Evolutionary conservation across 2,888 invertebrate genomes (phyloP), one percentile per base, ranked within the genome.

Genomic region (Acleris holmiana): DNA sequence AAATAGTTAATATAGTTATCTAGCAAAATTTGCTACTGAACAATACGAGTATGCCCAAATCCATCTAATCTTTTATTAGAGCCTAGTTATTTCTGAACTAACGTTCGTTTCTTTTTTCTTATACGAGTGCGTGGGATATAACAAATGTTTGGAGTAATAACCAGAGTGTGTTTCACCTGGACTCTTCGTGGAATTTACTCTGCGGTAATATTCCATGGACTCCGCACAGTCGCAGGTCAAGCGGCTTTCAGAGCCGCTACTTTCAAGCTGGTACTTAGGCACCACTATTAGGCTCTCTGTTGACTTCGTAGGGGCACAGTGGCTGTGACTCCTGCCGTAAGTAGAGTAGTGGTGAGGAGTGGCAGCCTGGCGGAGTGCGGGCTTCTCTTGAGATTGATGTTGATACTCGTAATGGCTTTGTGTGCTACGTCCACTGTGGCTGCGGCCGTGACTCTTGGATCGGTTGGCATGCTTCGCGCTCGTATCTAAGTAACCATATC

Each of bases 401-500:
- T 87, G 82, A 71, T 91, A 87, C 64, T 89, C 93, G 64, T 94
- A 93, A 71, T 93, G 94, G 10, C 93, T 93, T 51, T 94, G 91
- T 0, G 93, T 89, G 62, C 85, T 94, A 61, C 95, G 95, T 2
- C 94, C 93, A 29, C 94, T 93, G 72, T 93, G 93, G 69, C 93
- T 94, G 0, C 94, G 90, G 0, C 90, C 87, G 68, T 92, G 91
- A 68, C 92, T 89, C 72, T 91, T 90, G 3, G 93, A 89, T 50
- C 92, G 77, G 69, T 80, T 86, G 8, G 84, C 70, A 64, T 91
- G 86, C 72, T 93, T 90, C 23, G 78, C 80, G 51, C 79, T 89
- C 0, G 96, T 95, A 74, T 97, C 97, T 61, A 96, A 86, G 76
- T 97, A 97, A 7, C 97, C 97, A 76, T 97, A 97, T 1, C 97